Conservation (phyloP, 1,140 invertebrate species). For the Drosophila kohkoa region DNA sequence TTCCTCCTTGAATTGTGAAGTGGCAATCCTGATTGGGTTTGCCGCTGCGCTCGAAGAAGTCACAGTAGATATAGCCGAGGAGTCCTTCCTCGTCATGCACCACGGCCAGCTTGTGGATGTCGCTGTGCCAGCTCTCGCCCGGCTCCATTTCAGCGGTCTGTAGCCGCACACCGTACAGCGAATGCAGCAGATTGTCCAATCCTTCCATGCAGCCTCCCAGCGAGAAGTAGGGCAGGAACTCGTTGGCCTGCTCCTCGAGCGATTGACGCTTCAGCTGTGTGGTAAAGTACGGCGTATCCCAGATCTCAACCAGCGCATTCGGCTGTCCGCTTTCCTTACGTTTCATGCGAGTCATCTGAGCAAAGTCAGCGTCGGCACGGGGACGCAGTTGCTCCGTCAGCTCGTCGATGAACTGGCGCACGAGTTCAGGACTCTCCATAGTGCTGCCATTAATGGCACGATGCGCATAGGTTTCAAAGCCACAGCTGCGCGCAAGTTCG, state of each 20-base stretch:
- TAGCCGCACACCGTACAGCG: conserved; percentile 92
- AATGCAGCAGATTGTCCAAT: conserved; percentile 92
- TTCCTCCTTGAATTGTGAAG: conserved; percentile 98
- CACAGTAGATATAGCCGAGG: conserved; percentile 98
- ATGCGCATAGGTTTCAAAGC: conserved; percentile 95
- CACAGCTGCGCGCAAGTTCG: conserved; percentile 93
- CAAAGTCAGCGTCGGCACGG: conserved; percentile 89
- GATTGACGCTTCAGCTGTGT: conserved; percentile 89
- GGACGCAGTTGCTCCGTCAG: conserved; percentile 89
- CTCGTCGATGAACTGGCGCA: conserved; percentile 92
- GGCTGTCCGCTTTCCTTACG: conserved; percentile 55
- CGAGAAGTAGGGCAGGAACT: conserved; percentile 96
- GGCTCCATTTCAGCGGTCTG: conserved; percentile 89
- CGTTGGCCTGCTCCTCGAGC: conserved; percentile 88
- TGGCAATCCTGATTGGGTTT: conserved; percentile 99
- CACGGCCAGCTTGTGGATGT: conserved; percentile 96
- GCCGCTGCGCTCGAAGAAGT: conserved; percentile 95
- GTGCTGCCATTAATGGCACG: conserved; percentile 95
- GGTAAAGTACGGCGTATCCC: conserved; percentile 94
- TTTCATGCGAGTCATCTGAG: conserved; percentile 91
- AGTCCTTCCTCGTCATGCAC: conserved; percentile 91
- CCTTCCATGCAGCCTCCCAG: conserved; percentile 98
- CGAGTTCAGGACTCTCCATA: conserved; percentile 92
- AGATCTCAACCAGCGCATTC: conserved; percentile 87
- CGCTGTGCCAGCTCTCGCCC: conserved; percentile 93